Percentiles rank a stretch among this genome's conserved stretches.
Evolutionary conservation across 2,888 invertebrate species (phyloP).

Genomic region (Neoscelio sp.): DNA sequence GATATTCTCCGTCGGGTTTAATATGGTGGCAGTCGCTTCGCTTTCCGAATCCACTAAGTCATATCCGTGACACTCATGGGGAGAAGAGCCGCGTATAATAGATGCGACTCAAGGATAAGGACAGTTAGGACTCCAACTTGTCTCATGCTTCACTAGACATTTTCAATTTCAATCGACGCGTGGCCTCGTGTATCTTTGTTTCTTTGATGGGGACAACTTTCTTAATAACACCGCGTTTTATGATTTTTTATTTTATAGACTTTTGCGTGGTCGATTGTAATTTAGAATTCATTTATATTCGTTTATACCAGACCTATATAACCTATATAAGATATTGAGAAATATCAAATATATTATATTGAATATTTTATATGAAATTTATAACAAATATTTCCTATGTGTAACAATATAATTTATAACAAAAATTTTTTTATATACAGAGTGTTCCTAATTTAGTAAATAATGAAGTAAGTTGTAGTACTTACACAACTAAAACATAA

Average conservation of each 20-base stretch:
- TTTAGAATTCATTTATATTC: not conserved
- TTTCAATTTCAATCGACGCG: constrained; percentile 66
- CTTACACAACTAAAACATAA: no score
- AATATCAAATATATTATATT: no score
- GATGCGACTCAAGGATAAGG: constrained; percentile 65
- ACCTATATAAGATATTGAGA: no score
- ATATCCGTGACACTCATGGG: constrained; percentile 71
- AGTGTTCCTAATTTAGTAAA: no score
- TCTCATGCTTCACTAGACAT: constrained; percentile 65
- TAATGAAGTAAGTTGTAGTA: no score
- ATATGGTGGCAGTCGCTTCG: constrained; percentile 76
- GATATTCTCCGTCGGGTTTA: constrained; percentile 75
- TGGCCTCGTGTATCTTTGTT: constrained; percentile 57
- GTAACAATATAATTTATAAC: no score
- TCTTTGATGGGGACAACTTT: constrained; percentile 49
- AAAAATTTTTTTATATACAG: no score
- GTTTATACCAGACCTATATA: no score
- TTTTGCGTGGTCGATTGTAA: not conserved
- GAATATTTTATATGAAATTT: no score
- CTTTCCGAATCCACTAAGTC: constrained; percentile 75
- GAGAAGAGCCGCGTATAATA: constrained; percentile 68
- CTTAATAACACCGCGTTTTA: constrained; percentile 51
- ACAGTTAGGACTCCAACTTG: constrained; percentile 62
- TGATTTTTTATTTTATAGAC: constrained; percentile 23
- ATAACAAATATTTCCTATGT: no score